Evolutionary conservation across 2,888 invertebrate species (phyloP).

Genomic region (Oegoconia quadripuncta): DNA sequence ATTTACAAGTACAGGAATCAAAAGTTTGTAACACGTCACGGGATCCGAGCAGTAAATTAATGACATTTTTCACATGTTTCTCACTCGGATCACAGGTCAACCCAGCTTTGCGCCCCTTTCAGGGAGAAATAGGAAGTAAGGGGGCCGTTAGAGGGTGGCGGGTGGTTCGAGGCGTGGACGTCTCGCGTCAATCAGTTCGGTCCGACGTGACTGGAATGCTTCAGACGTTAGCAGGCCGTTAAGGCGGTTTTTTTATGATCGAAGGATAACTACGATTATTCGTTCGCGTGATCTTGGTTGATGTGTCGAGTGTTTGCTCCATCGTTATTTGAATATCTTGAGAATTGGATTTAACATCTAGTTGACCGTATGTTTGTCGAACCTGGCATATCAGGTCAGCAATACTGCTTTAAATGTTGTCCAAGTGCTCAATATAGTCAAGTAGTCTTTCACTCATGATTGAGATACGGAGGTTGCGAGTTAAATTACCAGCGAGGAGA

Average conservation of each 20-base stretch:
- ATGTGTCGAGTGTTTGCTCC: conserved; percentile 20
- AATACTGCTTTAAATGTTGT: too few relatives aligned
- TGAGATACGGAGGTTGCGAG: too few relatives aligned
- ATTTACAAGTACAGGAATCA: too few relatives aligned
- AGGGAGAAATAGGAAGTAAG: conserved; percentile 22
- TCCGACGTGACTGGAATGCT: conserved; percentile 70
- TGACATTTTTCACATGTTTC: conserved; percentile 77
- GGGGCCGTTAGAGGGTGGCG: conserved; percentile 18
- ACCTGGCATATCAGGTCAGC: too few relatives aligned
- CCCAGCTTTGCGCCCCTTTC: conserved; percentile 31
- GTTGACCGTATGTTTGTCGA: too few relatives aligned
- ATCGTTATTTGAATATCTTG: background rate
- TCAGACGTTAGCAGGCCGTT: conserved; percentile 45
- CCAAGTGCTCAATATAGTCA: too few relatives aligned
- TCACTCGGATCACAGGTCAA: conserved; percentile 64
- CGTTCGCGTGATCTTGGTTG: conserved; percentile 38
- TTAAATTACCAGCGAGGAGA: too few relatives aligned
- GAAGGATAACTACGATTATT: conserved; percentile 48
- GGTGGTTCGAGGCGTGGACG: conserved; percentile 56
- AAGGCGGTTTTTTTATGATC: conserved; percentile 57
- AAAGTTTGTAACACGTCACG: too few relatives aligned
- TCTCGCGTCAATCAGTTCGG: conserved; percentile 77
- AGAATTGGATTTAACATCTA: too few relatives aligned
- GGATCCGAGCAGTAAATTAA: conserved; percentile 65
- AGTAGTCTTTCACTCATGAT: too few relatives aligned